Evolutionary conservation across 1,140 invertebrate genomes (phyloP), one percentile per base, ranked within the genome.

Genomic region (Diabrotica virgifera): DNA sequence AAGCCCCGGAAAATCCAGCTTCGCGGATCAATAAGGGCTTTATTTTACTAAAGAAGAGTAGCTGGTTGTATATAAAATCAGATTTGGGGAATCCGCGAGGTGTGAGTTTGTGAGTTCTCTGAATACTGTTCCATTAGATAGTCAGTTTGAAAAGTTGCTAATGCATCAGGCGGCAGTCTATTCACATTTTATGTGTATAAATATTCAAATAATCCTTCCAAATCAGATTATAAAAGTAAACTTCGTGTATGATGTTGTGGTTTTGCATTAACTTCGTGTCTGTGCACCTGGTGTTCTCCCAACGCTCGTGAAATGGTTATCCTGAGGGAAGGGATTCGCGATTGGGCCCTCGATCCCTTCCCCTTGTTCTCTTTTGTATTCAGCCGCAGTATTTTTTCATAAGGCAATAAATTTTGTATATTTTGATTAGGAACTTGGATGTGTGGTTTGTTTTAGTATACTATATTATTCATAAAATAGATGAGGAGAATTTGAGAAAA

Each of bases 161-260:
- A 74, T 72, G 71, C 68, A 70, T 55, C 52, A 66, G 66, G 67
- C 70, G 72, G 40, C 65, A 40, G 62, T 62, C 52, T 66, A 57
- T 67, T 62, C 65, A 61, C 66, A 68, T 73, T 71, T 73, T 74
- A 71, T 73, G 69, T 67, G 69, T 75, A 75, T 75, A 75, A 75
- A 75, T 75, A 75, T 75, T 75, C 73, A 74, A 73, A 74, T 75
- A 75, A 75, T 74, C 72, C 71, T 54, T 12, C 62, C 57, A 70
- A 74, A 74, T 72, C 72, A 68, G 74, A 74, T 75, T 75, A 75
- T 74, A 72, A 73, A 73, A 75, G 72, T 73, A 67, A 68, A 71
- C 72, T 69, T 71, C 64, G 69, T 71, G 71, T 75, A 72, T 73
- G 74, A 70, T 75, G 74, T 75, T 74, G 66, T 74, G 74, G 70